Conservation (phyloP, 2,113 vertebrate genomes). For the Dipodomys spectabilis region DNA sequence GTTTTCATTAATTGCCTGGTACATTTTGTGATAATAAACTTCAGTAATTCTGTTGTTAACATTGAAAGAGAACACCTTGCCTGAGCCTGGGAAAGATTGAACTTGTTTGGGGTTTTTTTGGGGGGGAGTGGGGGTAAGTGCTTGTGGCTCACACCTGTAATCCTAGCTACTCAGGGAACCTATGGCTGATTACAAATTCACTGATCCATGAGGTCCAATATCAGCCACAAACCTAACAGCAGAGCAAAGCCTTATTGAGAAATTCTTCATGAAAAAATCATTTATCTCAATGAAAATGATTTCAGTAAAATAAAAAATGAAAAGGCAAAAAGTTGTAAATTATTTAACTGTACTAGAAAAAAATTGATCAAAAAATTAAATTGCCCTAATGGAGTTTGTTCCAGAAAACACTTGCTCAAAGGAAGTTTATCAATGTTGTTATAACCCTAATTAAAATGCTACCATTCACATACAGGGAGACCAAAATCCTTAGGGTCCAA, state of each 20-base stretch:
- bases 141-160: too few species aligned
- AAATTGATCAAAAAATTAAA: slow-evolving; percentile 75
- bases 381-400: slow-evolving; percentile 71
- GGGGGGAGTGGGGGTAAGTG: too few species aligned
- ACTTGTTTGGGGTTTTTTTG: not conserved
- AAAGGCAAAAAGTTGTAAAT: slow-evolving; percentile 63
- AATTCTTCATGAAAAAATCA: slow-evolving; percentile 18
- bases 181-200: not conserved
- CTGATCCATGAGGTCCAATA: not conserved
- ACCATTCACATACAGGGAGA: not conserved
- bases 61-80: not conserved
- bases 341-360: slow-evolving; percentile 72
- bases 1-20: slow-evolving; percentile 12
- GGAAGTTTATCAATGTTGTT: slow-evolving; percentile 36
- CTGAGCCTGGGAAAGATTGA: not conserved
- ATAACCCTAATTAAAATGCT: slow-evolving; percentile 49
- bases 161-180: too few species aligned
- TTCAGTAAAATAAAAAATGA: slow-evolving; percentile 64
- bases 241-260: slow-evolving; percentile 44
- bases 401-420: slow-evolving; percentile 63
- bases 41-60: slow-evolving; percentile 29
- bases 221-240: not conserved
- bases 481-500: not conserved
- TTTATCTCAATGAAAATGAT: slow-evolving; percentile 75
- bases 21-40: not conserved